Percentiles rank a stretch among this genome's conserved stretches.
Evolutionary conservation across 2,113 vertebrate species (phyloP).

Genomic region (Spizaetus ornatus): DNA sequence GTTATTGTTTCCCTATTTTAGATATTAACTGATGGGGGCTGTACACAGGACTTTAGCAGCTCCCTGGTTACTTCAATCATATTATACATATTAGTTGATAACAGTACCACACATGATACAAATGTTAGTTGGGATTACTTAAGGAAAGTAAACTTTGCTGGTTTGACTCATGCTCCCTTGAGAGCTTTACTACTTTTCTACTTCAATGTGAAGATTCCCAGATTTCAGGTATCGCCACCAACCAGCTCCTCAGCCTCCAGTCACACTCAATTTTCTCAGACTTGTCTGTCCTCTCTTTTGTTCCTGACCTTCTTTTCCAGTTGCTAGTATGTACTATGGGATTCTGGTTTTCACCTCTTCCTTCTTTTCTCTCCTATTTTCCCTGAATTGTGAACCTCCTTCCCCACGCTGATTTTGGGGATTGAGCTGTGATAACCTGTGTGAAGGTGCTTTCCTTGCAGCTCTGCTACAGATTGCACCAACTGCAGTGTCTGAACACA

Average conservation of each 20-base stretch:
- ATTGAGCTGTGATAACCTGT: neutral
- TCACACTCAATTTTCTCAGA: neutral
- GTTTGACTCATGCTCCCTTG: neutral
- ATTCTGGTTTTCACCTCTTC: neutral
- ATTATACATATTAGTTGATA: too few relatives aligned
- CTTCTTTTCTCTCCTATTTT: neutral
- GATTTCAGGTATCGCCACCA: neutral
- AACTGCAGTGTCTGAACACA: neutral
- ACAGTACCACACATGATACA: neutral
- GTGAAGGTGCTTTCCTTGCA: neutral
- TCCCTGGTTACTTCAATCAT: too few relatives aligned
- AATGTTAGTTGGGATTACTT: neutral
- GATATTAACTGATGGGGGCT: too few relatives aligned
- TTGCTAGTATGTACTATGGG: neutral
- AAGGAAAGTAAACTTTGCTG: neutral
- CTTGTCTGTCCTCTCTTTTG: neutral
- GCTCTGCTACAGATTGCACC: neutral
- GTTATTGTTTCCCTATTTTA: too few relatives aligned
- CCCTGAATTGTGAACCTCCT: neutral
- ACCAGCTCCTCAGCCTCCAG: neutral
- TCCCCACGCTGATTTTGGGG: neutral
- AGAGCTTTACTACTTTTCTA: neutral
- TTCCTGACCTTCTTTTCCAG: neutral
- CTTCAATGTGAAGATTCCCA: neutral
- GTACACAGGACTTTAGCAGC: too few relatives aligned